Percentiles rank a stretch among this genome's conserved stretches.
Evolutionary conservation across 2,888 invertebrate species (phyloP).

Genomic region (Erannis defoliaria): DNA sequence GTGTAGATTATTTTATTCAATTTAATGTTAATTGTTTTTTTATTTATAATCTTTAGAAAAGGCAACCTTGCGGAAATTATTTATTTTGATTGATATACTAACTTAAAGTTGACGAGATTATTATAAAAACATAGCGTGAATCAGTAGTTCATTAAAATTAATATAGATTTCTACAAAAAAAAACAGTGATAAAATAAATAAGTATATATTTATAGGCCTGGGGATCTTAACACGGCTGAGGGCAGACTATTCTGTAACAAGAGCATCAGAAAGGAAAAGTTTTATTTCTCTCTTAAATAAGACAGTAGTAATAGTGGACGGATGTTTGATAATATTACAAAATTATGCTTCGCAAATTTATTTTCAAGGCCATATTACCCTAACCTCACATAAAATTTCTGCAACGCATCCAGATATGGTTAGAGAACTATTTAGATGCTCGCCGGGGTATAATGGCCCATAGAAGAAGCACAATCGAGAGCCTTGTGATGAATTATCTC

Average conservation of each 20-base stretch:
- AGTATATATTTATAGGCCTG: too few species aligned
- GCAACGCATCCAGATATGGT: slow-evolving; percentile 43
- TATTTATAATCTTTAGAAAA: background rate
- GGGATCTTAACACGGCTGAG: too few species aligned
- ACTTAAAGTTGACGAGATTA: background rate
- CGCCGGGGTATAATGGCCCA: slow-evolving; percentile 57
- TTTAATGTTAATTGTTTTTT: slow-evolving; percentile 7
- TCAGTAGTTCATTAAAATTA: too few species aligned
- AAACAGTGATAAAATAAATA: too few species aligned
- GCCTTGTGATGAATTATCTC: slow-evolving; percentile 78
- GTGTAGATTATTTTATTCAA: background rate
- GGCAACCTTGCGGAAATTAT: slow-evolving; percentile 13
- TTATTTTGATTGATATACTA: background rate
- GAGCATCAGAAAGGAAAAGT: too few species aligned
- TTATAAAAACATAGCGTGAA: too few species aligned
- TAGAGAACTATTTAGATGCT: slow-evolving; percentile 50
- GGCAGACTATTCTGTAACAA: too few species aligned
- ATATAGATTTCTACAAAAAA: too few species aligned
- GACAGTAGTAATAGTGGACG: too few species aligned
- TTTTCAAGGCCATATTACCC: slow-evolving; percentile 7
- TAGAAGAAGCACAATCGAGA: slow-evolving; percentile 62
- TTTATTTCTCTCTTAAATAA: too few species aligned
- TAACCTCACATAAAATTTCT: slow-evolving; percentile 10
- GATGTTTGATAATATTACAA: too few species aligned
- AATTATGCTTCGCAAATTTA: background rate